A percentile compares a stretch with the other conserved stretches of the same genome.
phyloP scores from a whole-genome alignment of 2,797 vertebrate genomes.

The Chelon labrosus region DNA sequence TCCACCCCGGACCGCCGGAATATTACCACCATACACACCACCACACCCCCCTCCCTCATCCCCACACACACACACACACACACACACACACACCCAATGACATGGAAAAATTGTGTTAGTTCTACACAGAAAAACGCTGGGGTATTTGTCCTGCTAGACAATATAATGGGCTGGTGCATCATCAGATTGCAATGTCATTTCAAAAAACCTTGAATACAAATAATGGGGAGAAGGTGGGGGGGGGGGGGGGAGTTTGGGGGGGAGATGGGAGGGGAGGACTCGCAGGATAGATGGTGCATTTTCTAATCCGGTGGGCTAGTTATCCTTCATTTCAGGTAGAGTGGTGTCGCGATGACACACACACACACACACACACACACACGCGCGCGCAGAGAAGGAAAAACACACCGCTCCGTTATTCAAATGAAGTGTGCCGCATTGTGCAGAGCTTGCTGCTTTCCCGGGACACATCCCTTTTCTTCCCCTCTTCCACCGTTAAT shows the following conservation, averaged over 20 bases:
- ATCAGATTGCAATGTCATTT: conserved; percentile 99
- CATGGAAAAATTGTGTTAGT: conserved; percentile 99
- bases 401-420: conserved; percentile 82
- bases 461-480: conserved; percentile 81
- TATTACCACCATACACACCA: conserved; percentile 87
- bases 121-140: conserved; percentile 98
- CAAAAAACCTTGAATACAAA: conserved; percentile 99
- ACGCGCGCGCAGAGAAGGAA: conserved; percentile 54
- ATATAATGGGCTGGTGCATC: conserved; percentile 99
- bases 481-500: conserved; percentile 81
- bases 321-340: conserved; percentile 91
- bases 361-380: conserved; percentile 72
- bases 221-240: conserved; percentile 85
- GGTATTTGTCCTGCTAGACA: conserved; percentile 99
- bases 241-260: not conserved
- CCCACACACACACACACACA: conserved; percentile 46
- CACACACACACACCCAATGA: conserved; percentile 80
- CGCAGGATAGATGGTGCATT: conserved; percentile 92
- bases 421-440: conserved; percentile 85
- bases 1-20: conserved; percentile 91
- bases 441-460: conserved; percentile 85
- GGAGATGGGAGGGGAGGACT: conserved; percentile 56
- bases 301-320: conserved; percentile 95
- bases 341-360: conserved; percentile 79
- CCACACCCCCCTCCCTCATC: not conserved